These are phyloP conservation scores for Semnornis frantzii DNA, from an alignment of 2,113 vertebrate genomes.

Conservation along the genomic window DNA sequence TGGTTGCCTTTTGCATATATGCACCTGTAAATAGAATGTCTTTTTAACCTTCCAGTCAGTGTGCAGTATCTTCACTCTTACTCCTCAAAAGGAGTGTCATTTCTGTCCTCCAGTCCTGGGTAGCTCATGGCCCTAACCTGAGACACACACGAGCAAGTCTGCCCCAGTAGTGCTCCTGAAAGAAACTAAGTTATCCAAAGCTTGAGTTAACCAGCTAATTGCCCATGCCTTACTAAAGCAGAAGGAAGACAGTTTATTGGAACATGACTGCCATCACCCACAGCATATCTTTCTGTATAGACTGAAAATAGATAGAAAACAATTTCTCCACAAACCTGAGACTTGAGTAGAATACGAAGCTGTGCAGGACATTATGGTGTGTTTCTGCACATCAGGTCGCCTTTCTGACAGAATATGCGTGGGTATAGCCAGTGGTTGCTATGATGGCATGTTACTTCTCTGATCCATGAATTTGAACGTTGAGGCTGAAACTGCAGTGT, in stretches of 20 bases:
- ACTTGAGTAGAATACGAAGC: not conserved
- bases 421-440: not conserved
- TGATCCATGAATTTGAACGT: not conserved
- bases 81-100: too few relatives aligned
- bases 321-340: not conserved
- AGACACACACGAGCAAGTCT: not conserved
- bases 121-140: too few relatives aligned
- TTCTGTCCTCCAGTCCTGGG: too few relatives aligned
- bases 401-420: not conserved
- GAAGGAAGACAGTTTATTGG: not conserved
- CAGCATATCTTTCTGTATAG: not conserved
- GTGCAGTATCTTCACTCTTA: too few relatives aligned
- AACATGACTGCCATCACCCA: not conserved
- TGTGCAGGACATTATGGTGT: rapidly evolving
- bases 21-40: too few relatives aligned
- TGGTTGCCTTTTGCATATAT: too few relatives aligned
- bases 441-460: not conserved
- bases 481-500: not conserved
- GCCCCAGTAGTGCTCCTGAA: not conserved
- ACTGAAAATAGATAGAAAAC: not conserved
- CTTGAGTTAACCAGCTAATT: not conserved
- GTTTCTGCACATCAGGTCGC: not conserved
- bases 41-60: too few relatives aligned
- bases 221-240: not conserved
- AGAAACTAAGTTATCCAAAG: not conserved